Evolutionary conservation across 2,888 invertebrate genomes (phyloP).

Genomic region (Xylota sylvarum): DNA sequence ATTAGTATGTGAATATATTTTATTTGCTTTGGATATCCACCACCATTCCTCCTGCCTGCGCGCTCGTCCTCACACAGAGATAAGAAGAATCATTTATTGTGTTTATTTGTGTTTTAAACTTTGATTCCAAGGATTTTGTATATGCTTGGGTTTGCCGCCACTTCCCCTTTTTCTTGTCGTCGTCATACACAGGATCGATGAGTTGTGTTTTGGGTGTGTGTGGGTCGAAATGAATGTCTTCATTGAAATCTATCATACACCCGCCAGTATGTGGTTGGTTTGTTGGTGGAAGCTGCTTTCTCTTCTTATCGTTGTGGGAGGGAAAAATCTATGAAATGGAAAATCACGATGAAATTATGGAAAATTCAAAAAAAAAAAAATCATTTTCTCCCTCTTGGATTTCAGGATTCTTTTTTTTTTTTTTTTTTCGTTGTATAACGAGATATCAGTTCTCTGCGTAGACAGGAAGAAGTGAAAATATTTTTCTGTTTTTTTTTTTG

Average conservation of each 20-base stretch:
- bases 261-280: neutral
- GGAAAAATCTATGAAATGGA: slow-evolving; percentile 9
- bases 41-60: slow-evolving; percentile 20
- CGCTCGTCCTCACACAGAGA: neutral
- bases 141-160: neutral
- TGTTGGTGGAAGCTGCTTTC: neutral
- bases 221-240: neutral
- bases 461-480: neutral
- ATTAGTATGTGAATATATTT: slow-evolving; percentile 70
- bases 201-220: neutral
- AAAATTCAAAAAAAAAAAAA: slow-evolving; percentile 14
- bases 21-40: slow-evolving; percentile 69
- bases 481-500: slow-evolving; percentile 24
- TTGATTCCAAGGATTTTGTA: slow-evolving; percentile 31
- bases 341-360: slow-evolving; percentile 53
- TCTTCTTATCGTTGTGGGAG: neutral
- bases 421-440: neutral
- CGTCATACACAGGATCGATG: neutral
- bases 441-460: neutral
- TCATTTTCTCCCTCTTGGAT: neutral
- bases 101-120: slow-evolving; percentile 74
- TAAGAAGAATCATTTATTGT: slow-evolving; percentile 65
- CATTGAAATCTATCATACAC: slow-evolving; percentile 4
- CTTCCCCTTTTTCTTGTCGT: neutral
- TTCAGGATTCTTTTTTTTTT: slow-evolving; percentile 8